Evolutionary conservation across 1,140 invertebrate genomes (phyloP).

Genomic region (Periplaneta americana): DNA sequence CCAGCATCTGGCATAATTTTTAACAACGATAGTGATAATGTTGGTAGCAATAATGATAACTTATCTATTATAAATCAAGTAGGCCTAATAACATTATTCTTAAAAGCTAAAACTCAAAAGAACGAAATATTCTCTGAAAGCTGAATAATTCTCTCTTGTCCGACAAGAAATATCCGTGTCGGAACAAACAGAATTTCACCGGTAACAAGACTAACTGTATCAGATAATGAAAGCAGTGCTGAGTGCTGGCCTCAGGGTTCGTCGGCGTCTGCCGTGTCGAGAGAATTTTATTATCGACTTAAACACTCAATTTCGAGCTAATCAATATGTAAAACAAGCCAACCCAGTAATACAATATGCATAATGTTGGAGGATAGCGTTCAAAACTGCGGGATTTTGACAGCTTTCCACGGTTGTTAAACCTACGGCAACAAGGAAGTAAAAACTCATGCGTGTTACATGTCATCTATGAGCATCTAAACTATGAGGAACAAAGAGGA

Average conservation of each 20-base stretch:
- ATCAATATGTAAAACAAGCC: not conserved
- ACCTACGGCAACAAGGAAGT: not conserved
- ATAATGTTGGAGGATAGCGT: not conserved
- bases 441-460: not conserved
- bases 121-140: too few relatives aligned
- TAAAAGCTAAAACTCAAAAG: too few relatives aligned
- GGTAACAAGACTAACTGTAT: not conserved
- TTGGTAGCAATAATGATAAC: too few relatives aligned
- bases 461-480: not conserved
- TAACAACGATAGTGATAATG: too few relatives aligned
- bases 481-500: too few relatives aligned
- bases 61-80: too few relatives aligned
- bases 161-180: not conserved
- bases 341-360: not conserved
- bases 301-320: not conserved
- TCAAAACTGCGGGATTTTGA: not conserved
- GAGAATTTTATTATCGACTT: not conserved
- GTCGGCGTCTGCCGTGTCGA: not conserved
- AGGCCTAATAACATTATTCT: too few relatives aligned
- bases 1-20: too few relatives aligned
- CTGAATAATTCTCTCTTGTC: too few relatives aligned
- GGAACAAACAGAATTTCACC: not conserved
- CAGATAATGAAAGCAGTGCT: not conserved
- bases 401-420: not conserved
- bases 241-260: not conserved